Evolutionary conservation across 2,888 invertebrate species (phyloP).

Genomic region (Limnephilus auricula): DNA sequence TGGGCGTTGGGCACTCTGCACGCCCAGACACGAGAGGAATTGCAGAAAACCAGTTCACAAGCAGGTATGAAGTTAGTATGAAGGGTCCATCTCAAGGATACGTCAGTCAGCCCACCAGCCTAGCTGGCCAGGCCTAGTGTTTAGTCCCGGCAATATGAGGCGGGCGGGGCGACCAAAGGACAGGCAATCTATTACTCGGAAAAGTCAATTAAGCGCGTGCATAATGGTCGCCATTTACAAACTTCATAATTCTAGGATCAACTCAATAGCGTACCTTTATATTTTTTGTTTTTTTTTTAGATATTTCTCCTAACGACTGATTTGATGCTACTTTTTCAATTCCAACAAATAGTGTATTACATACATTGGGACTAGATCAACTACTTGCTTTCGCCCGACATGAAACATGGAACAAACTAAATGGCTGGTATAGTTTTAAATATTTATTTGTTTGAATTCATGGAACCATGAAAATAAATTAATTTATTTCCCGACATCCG

Average conservation of each 20-base stretch:
- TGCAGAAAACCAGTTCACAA: background rate
- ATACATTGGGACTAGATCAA: too few species aligned
- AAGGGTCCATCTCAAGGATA: constrained; percentile 3
- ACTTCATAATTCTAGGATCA: background rate
- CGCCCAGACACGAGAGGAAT: background rate
- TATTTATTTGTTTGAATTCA: too few species aligned
- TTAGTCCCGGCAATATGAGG: background rate
- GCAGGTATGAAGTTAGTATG: constrained; percentile 16
- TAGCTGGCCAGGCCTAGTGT: background rate
- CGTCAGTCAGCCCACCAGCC: background rate
- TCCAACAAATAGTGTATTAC: too few species aligned
- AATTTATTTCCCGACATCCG: too few species aligned
- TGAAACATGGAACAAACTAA: too few species aligned
- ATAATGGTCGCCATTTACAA: background rate
- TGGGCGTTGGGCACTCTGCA: background rate
- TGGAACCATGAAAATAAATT: too few species aligned
- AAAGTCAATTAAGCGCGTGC: background rate
- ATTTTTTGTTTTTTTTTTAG: background rate
- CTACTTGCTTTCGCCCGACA: too few species aligned
- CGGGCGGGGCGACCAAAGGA: background rate
- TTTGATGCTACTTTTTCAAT: too few species aligned
- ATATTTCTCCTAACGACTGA: too few species aligned
- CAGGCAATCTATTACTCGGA: background rate
- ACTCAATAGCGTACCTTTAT: background rate
- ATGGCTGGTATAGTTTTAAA: too few species aligned